A percentile compares a stretch with the other conserved stretches of the same genome.
These are phyloP conservation scores for Semnopithecus entellus DNA, from an alignment of 2,113 vertebrate species.

Conservation along the genomic window DNA sequence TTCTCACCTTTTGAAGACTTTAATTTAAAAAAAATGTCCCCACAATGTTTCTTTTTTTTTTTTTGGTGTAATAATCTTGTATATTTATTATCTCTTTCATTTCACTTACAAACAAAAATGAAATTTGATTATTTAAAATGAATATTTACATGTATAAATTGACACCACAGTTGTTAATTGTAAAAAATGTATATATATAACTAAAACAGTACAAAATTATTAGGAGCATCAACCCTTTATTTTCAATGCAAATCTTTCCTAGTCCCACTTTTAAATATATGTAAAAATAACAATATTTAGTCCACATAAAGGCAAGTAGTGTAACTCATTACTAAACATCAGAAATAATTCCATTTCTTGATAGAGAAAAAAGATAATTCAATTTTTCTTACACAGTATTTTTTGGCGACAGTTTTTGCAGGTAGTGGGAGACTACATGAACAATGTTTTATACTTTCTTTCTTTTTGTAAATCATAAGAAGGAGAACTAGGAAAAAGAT, in stretches of 20 bases:
- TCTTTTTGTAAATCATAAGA: neutral
- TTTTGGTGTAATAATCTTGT: neutral
- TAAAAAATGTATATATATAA: neutral
- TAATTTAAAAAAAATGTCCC: neutral
- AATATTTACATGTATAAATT: neutral
- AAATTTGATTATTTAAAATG: neutral
- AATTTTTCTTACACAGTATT: neutral
- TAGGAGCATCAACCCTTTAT: neutral
- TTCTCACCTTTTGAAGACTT: too few relatives aligned
- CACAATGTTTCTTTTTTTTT: neutral
- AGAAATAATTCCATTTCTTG: neutral
- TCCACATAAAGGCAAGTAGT: neutral
- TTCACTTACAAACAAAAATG: neutral
- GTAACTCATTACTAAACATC: neutral
- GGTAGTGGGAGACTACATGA: neutral
- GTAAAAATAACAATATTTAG: neutral
- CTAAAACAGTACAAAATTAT: neutral
- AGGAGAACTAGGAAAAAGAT: neutral
- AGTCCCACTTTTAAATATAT: neutral
- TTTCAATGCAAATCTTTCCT: neutral
- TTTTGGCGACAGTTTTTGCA: neutral
- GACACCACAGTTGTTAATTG: neutral
- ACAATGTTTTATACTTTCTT: neutral
- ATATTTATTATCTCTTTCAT: neutral
- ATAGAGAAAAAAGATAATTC: neutral